Evolutionary conservation across 2,888 invertebrate genomes (phyloP), one percentile per base, ranked within the genome.

Genomic region (Arenicola marina): DNA sequence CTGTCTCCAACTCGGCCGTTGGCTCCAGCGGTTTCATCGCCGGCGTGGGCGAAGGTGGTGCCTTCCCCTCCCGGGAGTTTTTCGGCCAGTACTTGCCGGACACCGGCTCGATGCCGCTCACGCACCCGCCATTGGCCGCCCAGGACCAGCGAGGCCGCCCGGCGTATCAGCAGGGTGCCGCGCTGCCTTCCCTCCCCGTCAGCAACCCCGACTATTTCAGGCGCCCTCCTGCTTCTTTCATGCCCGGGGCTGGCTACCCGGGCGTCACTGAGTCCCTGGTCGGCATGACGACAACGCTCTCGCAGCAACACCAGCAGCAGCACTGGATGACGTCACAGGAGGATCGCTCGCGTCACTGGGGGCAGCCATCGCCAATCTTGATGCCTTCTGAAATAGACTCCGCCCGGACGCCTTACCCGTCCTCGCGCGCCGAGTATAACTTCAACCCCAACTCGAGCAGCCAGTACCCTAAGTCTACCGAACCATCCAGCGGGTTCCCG

Each of bases 11-110:
- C 48, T 48, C 48, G 7, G 26, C 48, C n/a, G 18, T 24, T 21
- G 18, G 18, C 15, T 21, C 48, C 26, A 18, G 11, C 11, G 11
- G 11, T 15, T 48, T 48, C 48, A 24, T 11, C 26, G 7, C 48
- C 24, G 48, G 24, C 48, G n/a, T n/a, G n/a, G n/a, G n/a, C n/a
- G n/a, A n/a, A n/a, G n/a, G n/a, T n/a, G n/a, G n/a, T n/a, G 7
- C n/a, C 7, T 24, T 48, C 18, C 48, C 48, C 11, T 15, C 38
- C 38, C 15, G 48, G 56, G 77, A 77, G 55, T 76, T 75, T 67
- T 73, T 78, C 45, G 78, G 77, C 26, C 74, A 77, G 64, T 79
- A 78, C 65, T 76, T 75, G 62, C 74, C 74, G 33, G 56, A 56
- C 2, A 46, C 38, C 4, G 38, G 33, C 45, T 33, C 32, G 1